Evolutionary conservation across 1,140 invertebrate species (phyloP), one percentile per base, ranked within the genome.

Genomic region (Heliconius nattereri): DNA sequence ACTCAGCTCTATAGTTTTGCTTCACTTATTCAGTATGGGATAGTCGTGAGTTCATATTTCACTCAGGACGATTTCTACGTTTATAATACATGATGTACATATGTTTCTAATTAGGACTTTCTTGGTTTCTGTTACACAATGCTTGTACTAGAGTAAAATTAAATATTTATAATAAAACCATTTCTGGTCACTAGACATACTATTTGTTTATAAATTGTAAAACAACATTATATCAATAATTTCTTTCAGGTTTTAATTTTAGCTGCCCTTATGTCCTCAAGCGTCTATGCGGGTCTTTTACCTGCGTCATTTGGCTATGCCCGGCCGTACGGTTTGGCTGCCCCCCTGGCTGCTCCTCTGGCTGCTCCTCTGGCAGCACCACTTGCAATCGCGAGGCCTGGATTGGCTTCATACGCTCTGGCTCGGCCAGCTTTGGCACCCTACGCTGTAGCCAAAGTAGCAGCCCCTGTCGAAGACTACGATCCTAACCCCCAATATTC

Each of bases 401-500:
- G 83, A 3, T 23, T 86, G 0, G 81, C 86, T 16, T 85, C 89
- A 0, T 85, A 66, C 26, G 83, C 83, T 2, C 77, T 85, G 6
- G 85, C 86, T 11, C 81, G 86, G 54, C 87, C 90, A 26, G 78
- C 83, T 1, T 40, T 86, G 26, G 88, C 85, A 19, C 90, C 89
- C 7, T 80, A 80, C 23, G 78, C 74, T 40, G 89, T 87, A 2
- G 89, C 88, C 20, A 87, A 87, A 32, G 86, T 90, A 0, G 91
- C 89, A 13, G 91, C 95, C 57, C 91, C 94, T 0, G 89, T 91
- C 6, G 95, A 95, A 76, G 95, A 95, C 40, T 95, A 95, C 87
- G 95, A 96, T 52, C 95, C 96, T 11, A 96, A 96, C 84, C 96
- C 96, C 35, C 96, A 96, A 80, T 97, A 97, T 91, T 95, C 95